Base-by-base conservation (phyloP, 2,797 vertebrate species). In the Sebastes baramenuke region DNA sequence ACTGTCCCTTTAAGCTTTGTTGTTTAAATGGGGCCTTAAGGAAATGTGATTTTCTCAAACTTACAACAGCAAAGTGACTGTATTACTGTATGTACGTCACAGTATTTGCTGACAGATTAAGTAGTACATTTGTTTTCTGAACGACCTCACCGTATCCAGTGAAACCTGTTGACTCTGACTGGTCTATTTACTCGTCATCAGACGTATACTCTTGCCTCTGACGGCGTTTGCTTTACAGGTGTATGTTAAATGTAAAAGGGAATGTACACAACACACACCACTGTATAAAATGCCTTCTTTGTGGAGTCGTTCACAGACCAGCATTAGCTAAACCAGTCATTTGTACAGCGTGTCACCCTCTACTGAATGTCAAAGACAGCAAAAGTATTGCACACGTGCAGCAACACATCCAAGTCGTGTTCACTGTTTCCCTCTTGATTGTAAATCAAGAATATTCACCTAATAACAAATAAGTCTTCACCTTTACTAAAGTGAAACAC, bases 281-380 rank as follows among this genome's bases (percentile, higher is more conserved):
- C 87, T 88, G 86, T 88, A 87, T 78, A 76, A 89, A 88, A 88
- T 56, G 89, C 88, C 88, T 92, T 92, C 85, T 90, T 76, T 85
- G 87, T 89, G 81, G 78, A 89, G 78, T 80, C 55, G 5, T 80
- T 89, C 89, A 89, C 89, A 83, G 73, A 79, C 91, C 89, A 93
- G 92, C 92, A 88, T 87, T 73, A 83, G 75, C 72, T 69, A 58
- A 72, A 74, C 1, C 9, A 79, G 61, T 69, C 14, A 27, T 87
- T 73, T 87, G 90, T 92, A 83, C 86, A 82, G 80, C 52, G 38
- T 65, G 75, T 86, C 90, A 88, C 78, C 13, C 38, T 76, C 77
- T 42, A 82, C 86, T 90, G 90, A 95, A 93, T 94, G 93, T 94
- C 88, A 87, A 46, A 72, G 66, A 88, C 67, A 34, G 87, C 88